Evolutionary conservation across 2,113 vertebrate genomes (phyloP).

Genomic region (Alaudala cheleensis): DNA sequence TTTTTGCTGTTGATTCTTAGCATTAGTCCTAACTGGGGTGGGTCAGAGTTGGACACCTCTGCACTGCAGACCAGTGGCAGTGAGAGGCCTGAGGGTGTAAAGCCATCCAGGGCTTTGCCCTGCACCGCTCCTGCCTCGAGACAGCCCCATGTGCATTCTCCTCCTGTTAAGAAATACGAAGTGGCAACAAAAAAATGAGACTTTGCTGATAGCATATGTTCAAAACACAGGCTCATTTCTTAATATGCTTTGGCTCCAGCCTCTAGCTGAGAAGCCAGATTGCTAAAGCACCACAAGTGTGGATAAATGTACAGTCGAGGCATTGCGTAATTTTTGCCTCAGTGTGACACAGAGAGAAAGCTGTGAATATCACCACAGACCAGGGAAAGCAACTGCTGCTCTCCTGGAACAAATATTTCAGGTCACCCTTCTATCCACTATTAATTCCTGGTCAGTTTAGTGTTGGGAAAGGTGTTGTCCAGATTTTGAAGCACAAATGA

Average conservation of each 20-base stretch:
- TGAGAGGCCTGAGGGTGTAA: not conserved
- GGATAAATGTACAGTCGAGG: not conserved
- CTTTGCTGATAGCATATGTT: constrained; percentile 6
- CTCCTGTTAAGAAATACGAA: constrained; percentile 20
- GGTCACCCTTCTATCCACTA: not conserved
- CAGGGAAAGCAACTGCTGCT: not conserved
- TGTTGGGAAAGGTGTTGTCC: not conserved
- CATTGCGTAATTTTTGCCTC: not conserved
- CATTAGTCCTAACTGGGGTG: not conserved
- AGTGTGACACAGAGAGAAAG: not conserved
- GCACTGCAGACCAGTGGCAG: not conserved
- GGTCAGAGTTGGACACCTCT: not conserved
- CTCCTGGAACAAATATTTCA: not conserved
- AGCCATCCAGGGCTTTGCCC: not conserved
- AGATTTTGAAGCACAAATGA: not conserved
- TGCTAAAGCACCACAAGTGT: not conserved
- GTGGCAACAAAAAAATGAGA: not conserved
- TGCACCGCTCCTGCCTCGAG: not conserved
- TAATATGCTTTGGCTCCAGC: not conserved
- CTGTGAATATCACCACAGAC: not conserved
- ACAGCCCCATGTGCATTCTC: not conserved
- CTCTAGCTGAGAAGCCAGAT: constrained; percentile 31
- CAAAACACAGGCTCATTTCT: constrained; percentile 3
- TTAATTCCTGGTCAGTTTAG: not conserved
- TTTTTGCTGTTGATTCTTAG: not conserved